These are phyloP conservation scores for Synanthedon vespiformis DNA, from an alignment of 2,888 invertebrate species.

Conservation along the genomic window DNA sequence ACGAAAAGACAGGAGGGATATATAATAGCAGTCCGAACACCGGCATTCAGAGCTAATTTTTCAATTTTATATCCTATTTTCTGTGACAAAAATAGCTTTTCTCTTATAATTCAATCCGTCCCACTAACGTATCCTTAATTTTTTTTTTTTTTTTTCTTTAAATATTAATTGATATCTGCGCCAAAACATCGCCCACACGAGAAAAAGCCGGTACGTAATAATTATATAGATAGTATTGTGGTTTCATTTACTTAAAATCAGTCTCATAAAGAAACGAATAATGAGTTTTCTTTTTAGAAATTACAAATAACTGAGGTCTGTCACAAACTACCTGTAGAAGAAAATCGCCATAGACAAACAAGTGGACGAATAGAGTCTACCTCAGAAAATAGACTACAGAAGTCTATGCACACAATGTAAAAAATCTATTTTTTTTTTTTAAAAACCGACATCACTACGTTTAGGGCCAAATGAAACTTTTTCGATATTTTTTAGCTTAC, in stretches of 20 bases:
- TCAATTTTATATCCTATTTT: constrained; percentile 37
- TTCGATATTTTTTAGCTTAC: constrained; percentile 28
- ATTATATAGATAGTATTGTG: constrained; percentile 12
- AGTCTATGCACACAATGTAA: constrained; percentile 6
- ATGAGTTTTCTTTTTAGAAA: constrained; percentile 12
- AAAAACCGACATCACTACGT: constrained; percentile 22
- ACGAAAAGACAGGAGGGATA: background rate
- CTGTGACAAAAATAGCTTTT: constrained; percentile 67
- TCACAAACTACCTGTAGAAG: too few species aligned
- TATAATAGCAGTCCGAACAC: constrained; percentile 39
- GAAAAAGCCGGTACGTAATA: constrained; percentile 7
- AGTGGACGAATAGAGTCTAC: too few species aligned
- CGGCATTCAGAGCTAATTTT: constrained; percentile 48
- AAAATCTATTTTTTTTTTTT: constrained; percentile 12
- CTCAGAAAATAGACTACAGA: too few species aligned
- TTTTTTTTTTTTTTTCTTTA: too few species aligned
- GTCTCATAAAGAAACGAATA: constrained; percentile 59
- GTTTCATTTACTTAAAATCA: constrained; percentile 61
- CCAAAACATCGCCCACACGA: constrained; percentile 36
- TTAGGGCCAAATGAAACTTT: constrained; percentile 24
- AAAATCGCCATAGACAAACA: too few species aligned
- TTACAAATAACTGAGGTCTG: too few species aligned
- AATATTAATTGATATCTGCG: constrained; percentile 54
- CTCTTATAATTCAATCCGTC: constrained; percentile 42
- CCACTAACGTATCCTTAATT: constrained; percentile 39